Conservation (phyloP, 2,888 invertebrate species). For the Watsonalla cultraria region DNA sequence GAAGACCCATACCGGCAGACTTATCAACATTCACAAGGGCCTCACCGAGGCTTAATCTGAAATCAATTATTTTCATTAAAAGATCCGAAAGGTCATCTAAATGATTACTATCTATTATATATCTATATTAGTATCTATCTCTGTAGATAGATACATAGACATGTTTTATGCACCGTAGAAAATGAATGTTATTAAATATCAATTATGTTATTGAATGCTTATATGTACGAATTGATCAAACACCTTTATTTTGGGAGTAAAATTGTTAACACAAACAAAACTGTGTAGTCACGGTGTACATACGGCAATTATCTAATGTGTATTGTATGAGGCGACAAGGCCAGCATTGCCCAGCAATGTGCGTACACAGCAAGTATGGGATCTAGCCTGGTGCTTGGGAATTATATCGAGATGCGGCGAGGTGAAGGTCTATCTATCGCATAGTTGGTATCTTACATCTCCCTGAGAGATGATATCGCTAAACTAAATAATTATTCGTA, state of each 20-base stretch:
- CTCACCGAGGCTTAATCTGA: too few relatives aligned
- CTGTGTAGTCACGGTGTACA: not conserved
- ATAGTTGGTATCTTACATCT: not conserved
- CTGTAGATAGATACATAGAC: not conserved
- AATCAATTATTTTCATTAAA: too few relatives aligned
- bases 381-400: not conserved
- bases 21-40: too few relatives aligned
- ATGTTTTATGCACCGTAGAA: not conserved
- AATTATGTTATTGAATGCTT: not conserved
- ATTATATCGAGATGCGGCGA: slow-evolving; percentile 5
- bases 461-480: slow-evolving; percentile 1
- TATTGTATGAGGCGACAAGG: not conserved
- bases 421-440: slow-evolving; percentile 4
- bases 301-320: not conserved
- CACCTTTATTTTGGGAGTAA: not conserved
- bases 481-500: not conserved
- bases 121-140: not conserved
- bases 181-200: not conserved
- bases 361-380: not conserved
- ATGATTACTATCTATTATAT: too few relatives aligned
- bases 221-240: not conserved
- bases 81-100: too few relatives aligned
- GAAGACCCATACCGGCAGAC: too few relatives aligned
- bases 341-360: not conserved
- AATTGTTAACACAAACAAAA: not conserved